phyloP scores from a whole-genome alignment of 1,140 invertebrate genomes.

The Littorina saxatilis region DNA sequence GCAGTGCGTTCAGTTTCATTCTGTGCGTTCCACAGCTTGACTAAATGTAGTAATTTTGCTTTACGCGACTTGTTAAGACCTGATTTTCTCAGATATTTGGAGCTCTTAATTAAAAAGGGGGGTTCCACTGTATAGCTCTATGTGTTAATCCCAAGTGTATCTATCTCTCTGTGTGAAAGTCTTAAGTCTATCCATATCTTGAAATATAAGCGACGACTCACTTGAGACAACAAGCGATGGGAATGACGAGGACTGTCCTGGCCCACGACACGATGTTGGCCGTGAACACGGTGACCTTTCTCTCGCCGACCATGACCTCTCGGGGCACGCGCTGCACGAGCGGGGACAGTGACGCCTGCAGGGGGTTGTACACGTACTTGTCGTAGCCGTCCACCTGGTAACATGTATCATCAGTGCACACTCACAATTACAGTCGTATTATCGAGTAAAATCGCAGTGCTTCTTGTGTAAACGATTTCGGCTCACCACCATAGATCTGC shows the following conservation, averaged over 20 bases:
- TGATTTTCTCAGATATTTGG: no score
- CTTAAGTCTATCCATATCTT: background rate
- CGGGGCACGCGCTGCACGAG: slow-evolving; percentile 52
- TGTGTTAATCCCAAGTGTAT: no score
- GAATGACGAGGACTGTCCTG: slow-evolving; percentile 62
- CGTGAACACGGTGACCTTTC: slow-evolving; percentile 53
- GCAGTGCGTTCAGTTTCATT: no score
- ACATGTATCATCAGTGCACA: background rate
- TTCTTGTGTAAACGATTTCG: background rate
- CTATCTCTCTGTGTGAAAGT: slow-evolving; percentile 12
- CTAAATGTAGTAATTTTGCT: no score
- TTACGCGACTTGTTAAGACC: no score
- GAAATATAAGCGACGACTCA: slow-evolving; percentile 51
- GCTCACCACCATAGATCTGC: no score
- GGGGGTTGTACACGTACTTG: slow-evolving; percentile 55
- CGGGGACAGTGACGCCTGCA: slow-evolving; percentile 52
- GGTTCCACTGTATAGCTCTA: no score
- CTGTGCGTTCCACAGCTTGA: no score
- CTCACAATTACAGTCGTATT: background rate
- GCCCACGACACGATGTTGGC: slow-evolving; percentile 67
- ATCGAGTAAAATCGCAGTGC: background rate
- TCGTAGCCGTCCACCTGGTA: slow-evolving; percentile 58
- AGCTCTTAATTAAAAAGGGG: no score
- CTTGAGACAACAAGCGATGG: slow-evolving; percentile 64
- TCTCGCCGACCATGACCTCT: slow-evolving; percentile 38